Evolutionary conservation across 64 coral and sea anemone genomes (phyloP).

Genomic region (Dendrophyllia cribrosa): DNA sequence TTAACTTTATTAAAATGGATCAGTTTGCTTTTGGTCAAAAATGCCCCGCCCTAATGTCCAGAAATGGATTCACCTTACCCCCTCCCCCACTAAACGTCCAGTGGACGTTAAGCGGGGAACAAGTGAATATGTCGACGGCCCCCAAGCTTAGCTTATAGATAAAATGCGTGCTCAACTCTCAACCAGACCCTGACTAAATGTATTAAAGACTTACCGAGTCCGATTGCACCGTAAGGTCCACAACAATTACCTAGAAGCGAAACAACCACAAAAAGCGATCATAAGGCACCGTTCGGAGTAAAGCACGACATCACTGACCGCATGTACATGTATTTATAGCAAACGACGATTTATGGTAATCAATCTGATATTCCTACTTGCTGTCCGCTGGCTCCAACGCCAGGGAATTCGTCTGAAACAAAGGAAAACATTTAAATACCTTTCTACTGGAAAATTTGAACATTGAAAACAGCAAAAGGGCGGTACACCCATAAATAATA

Average conservation of each 20-base stretch:
- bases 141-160: too few relatives aligned
- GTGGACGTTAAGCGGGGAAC: too few relatives aligned
- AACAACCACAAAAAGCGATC: background rate
- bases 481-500: background rate
- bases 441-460: constrained; percentile 2
- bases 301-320: background rate
- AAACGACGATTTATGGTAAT: background rate
- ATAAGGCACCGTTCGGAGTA: background rate
- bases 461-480: constrained; percentile 1
- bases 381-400: background rate
- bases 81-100: too few relatives aligned
- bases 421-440: constrained; percentile 6
- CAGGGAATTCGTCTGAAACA: background rate
- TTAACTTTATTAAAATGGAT: too few relatives aligned
- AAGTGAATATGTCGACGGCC: too few relatives aligned
- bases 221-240: background rate
- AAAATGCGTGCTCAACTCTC: too few relatives aligned
- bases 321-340: background rate
- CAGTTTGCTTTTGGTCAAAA: too few relatives aligned
- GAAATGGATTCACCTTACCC: too few relatives aligned
- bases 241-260: background rate
- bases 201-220: background rate
- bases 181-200: background rate
- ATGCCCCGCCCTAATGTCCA: too few relatives aligned
- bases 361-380: background rate